These are phyloP conservation scores for Pterobdella sp. DNA, from an alignment of 2,888 invertebrate species.

Conservation along the genomic window DNA sequence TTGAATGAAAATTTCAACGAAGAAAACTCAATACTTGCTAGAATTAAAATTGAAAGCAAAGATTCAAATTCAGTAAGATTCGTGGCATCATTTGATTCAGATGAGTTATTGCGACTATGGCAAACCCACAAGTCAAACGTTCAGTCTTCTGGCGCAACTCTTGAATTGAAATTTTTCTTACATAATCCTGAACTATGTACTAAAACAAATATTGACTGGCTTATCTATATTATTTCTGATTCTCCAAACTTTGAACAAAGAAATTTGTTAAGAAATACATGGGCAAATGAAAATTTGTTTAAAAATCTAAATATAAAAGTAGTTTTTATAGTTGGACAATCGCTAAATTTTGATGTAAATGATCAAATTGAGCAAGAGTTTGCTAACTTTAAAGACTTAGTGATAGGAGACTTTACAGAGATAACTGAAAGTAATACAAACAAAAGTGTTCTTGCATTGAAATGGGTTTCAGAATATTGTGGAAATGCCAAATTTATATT, in stretches of 20 bases:
- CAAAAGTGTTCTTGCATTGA: conserved; percentile 41
- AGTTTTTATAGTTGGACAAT: conserved; percentile 40
- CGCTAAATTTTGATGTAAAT: conserved; percentile 33
- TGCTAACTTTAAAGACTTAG: conserved; percentile 37
- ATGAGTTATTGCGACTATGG: conserved; percentile 26
- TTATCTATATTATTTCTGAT: conserved; percentile 39
- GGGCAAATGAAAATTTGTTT: conserved; percentile 39
- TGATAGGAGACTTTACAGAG: conserved; percentile 42
- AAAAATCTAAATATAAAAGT: conserved; percentile 28
- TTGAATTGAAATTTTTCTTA: conserved; percentile 12
- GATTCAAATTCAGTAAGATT: conserved; percentile 21
- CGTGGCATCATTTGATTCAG: conserved; percentile 27
- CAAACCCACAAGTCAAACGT: neutral
- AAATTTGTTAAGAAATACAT: conserved; percentile 37
- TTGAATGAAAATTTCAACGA: neutral
- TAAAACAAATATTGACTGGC: conserved; percentile 26
- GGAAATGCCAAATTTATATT: conserved; percentile 38
- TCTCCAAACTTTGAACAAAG: conserved; percentile 37
- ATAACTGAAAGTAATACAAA: conserved; percentile 40
- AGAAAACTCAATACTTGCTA: conserved; percentile 23
- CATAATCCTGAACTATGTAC: conserved; percentile 33
- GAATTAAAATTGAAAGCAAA: conserved; percentile 24
- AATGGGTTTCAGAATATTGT: conserved; percentile 40
- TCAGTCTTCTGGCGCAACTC: neutral
- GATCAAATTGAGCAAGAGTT: conserved; percentile 37